Evolutionary conservation across 2,888 invertebrate genomes (phyloP).

Genomic region (Harpagoxenus sublaevis): DNA sequence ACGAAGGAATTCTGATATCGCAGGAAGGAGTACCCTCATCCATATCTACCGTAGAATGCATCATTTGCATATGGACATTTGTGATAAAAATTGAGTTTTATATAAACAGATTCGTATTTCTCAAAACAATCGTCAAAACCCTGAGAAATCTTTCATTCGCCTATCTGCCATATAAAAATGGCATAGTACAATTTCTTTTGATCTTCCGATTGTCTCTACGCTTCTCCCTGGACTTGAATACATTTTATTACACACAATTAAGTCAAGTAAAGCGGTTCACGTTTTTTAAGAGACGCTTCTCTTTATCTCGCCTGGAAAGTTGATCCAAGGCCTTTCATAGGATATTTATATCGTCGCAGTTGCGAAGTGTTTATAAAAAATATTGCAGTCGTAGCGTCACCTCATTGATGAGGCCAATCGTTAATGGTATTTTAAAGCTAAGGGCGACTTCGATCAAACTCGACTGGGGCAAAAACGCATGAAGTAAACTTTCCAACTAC

Average conservation of each 20-base stretch:
- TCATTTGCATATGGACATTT: not conserved
- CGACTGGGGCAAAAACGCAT: not conserved
- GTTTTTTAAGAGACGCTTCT: not conserved
- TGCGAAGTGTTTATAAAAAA: not conserved
- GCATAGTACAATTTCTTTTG: not conserved
- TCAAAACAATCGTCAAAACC: not conserved
- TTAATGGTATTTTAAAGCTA: not conserved
- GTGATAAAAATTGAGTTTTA: not conserved
- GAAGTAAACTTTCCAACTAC: not conserved
- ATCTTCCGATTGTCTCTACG: not conserved
- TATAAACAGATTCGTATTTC: not conserved
- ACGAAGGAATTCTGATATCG: not conserved
- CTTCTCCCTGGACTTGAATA: not conserved
- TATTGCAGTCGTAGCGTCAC: not conserved
- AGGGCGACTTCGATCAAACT: not conserved
- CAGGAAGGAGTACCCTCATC: not conserved
- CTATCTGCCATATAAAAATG: not conserved
- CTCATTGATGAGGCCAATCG: not conserved
- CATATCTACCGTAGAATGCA: not conserved
- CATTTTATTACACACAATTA: not conserved
- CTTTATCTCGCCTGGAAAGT: not conserved
- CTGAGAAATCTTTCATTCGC: not conserved
- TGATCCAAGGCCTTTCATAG: not conserved
- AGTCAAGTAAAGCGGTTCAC: not conserved
- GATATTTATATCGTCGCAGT: constrained; percentile 10